A percentile compares a stretch with the other conserved stretches of the same genome.
Evolutionary conservation across 1,140 invertebrate genomes (phyloP).

Genomic region (Pollicipes pollicipes): DNA sequence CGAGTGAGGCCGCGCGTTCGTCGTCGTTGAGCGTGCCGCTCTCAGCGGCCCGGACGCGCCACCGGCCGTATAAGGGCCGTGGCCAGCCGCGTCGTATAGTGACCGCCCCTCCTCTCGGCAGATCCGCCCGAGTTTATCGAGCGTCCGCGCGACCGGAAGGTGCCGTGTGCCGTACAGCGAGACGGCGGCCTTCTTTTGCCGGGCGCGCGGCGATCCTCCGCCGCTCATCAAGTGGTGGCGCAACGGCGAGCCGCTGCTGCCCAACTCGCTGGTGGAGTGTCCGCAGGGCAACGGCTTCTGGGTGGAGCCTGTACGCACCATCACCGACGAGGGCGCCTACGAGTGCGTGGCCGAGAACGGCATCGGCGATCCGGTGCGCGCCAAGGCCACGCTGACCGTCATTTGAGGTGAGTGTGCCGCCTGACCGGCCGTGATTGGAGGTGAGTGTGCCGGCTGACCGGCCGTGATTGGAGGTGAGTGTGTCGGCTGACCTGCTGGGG

Average conservation of each 20-base stretch:
- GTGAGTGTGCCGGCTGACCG: too few relatives aligned
- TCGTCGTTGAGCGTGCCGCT: too few relatives aligned
- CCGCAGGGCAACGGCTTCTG: constrained; percentile 1
- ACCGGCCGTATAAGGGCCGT: too few relatives aligned
- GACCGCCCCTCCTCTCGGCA: constrained; percentile 25
- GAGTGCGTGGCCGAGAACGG: constrained; percentile 94
- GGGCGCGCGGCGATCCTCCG: constrained; percentile 69
- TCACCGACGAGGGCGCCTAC: constrained; percentile 64
- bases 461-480: too few relatives aligned
- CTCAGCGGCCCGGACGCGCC: too few relatives aligned
- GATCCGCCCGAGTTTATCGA: constrained; percentile 78
- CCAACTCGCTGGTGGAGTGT: neutral
- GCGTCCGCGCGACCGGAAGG: constrained; percentile 63
- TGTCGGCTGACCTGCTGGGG: too few relatives aligned
- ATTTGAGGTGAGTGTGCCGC: constrained; percentile 25
- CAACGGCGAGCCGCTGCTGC: constrained; percentile 44
- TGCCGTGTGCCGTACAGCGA: constrained; percentile 67
- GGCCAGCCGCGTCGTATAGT: too few relatives aligned
- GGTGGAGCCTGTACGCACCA: constrained; percentile 17
- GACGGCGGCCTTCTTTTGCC: constrained; percentile 84
- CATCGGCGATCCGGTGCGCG: constrained; percentile 76
- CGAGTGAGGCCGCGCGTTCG: too few relatives aligned
- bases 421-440: too few relatives aligned
- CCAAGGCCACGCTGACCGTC: constrained; percentile 49
- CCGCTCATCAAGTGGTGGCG: constrained; percentile 78